Conservation (phyloP, 2,797 vertebrate genomes). For the Cuculus canorus region DNA sequence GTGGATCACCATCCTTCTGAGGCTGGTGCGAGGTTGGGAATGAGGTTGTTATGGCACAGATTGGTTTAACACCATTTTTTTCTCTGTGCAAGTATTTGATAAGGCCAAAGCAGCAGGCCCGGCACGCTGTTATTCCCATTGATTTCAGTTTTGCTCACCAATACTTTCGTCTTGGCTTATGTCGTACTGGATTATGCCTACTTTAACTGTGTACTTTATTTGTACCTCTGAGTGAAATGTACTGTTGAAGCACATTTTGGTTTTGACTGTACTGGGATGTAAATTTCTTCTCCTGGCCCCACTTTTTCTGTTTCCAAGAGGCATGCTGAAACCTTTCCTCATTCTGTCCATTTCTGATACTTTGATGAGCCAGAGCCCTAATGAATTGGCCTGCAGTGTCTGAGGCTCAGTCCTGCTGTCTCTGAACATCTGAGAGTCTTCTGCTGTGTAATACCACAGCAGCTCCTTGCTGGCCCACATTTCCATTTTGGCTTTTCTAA, state of each 20-base stretch:
- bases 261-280: not conserved
- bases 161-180: not conserved
- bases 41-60: not conserved
- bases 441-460: not conserved
- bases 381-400: fast-evolving
- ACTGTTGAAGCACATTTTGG: not conserved
- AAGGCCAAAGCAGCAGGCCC: not conserved
- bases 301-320: not conserved
- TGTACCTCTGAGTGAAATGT: not conserved
- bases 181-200: not conserved
- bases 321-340: not conserved
- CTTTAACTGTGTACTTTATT: not conserved
- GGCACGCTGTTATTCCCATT: not conserved
- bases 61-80: not conserved
- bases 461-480: not conserved
- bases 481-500: not conserved
- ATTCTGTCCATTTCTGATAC: not conserved
- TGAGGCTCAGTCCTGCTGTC: not conserved
- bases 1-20: not conserved
- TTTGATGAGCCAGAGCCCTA: not conserved
- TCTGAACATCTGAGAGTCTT: not conserved
- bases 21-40: not conserved
- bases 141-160: not conserved
- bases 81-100: not conserved
- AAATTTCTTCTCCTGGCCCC: not conserved